Evolutionary conservation across 2,888 invertebrate species (phyloP).

Genomic region (Zonitis immaculata): DNA sequence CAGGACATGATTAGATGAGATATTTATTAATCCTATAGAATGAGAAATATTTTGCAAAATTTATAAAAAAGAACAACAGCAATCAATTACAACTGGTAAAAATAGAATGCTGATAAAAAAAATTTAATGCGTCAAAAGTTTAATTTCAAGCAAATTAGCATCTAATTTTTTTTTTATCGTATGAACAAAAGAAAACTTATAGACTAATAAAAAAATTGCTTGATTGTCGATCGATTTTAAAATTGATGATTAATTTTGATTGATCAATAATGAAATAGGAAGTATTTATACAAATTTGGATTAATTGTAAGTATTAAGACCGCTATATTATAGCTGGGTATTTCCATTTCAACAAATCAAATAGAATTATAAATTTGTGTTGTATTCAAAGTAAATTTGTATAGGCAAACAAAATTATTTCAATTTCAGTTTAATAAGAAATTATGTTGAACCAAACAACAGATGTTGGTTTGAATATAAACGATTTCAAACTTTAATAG

Average conservation of each 20-base stretch:
- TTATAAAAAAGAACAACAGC: no score
- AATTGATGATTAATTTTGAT: no score
- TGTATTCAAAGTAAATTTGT: constrained; percentile 1
- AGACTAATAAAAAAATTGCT: no score
- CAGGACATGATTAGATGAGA: background rate
- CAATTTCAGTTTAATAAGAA: background rate
- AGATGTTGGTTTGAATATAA: background rate
- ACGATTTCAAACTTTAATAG: no score
- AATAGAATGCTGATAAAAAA: no score
- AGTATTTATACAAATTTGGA: background rate
- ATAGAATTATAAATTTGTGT: background rate
- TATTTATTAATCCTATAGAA: background rate
- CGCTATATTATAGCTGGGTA: background rate
- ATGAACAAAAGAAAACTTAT: no score
- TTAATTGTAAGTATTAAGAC: background rate
- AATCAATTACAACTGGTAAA: no score
- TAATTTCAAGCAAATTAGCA: no score
- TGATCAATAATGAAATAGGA: background rate
- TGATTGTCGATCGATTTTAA: no score
- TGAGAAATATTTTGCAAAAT: no score
- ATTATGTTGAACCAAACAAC: background rate
- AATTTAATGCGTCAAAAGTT: no score
- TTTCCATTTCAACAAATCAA: background rate
- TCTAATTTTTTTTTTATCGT: no score
- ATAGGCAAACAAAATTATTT: background rate